These are phyloP conservation scores for Antheraea yamamai DNA, from an alignment of 2,888 invertebrate species.

Conservation along the genomic window DNA sequence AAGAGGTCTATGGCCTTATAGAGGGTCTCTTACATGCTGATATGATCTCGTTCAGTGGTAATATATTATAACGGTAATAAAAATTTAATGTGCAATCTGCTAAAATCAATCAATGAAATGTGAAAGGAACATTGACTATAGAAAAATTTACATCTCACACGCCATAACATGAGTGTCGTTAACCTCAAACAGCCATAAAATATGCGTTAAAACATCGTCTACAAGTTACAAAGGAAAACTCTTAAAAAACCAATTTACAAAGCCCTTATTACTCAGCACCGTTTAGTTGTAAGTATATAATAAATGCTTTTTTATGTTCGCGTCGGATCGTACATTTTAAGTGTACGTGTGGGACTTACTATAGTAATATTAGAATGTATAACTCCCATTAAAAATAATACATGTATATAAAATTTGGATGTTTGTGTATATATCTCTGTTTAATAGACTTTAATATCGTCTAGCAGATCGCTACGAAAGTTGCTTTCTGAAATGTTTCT, in stretches of 20 bases:
- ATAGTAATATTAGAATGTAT: neutral
- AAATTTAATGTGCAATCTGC: neutral
- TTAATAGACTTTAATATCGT: no score
- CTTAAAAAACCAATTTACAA: conserved; percentile 38
- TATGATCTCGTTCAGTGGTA: no score
- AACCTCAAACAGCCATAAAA: conserved; percentile 27
- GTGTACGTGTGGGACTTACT: neutral
- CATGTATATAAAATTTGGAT: neutral
- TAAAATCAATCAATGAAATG: neutral
- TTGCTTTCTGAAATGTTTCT: no score
- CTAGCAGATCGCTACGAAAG: no score
- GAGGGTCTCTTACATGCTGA: no score
- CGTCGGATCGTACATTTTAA: neutral
- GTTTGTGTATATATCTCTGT: neutral
- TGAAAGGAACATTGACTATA: neutral
- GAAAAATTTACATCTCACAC: conserved; percentile 14
- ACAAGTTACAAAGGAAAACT: conserved; percentile 44
- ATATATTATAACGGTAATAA: neutral
- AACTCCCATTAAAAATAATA: neutral
- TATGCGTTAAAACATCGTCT: conserved; percentile 31
- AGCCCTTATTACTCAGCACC: conserved; percentile 14
- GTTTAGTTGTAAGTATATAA: conserved; percentile 6
- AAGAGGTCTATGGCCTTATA: no score
- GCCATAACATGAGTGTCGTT: conserved; percentile 17
- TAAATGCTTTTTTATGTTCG: conserved; percentile 8